Conservation (phyloP, 2,888 invertebrate species). For the Tuberolachnus salignus region DNA sequence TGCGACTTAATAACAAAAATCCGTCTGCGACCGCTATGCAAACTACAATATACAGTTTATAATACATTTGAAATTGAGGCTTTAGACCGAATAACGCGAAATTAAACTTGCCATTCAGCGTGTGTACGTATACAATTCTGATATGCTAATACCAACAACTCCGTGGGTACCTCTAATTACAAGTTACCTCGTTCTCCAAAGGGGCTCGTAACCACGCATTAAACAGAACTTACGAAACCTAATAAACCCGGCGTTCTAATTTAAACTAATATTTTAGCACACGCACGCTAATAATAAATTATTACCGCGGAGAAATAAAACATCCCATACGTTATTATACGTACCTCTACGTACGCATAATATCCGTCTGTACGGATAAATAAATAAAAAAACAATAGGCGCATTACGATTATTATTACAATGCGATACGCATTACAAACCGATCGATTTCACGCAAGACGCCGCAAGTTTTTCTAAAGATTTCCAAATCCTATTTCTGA, state of each 20-base stretch:
- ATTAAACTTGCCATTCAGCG: background rate
- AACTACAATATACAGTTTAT: background rate
- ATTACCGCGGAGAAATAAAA: background rate
- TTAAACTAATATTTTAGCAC: slow-evolving; percentile 12
- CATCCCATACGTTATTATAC: too few relatives aligned
- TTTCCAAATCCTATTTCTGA: too few relatives aligned
- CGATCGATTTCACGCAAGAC: too few relatives aligned
- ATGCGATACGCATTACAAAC: too few relatives aligned
- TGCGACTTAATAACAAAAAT: background rate
- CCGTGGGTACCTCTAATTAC: slow-evolving; percentile 16
- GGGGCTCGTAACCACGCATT: slow-evolving; percentile 7
- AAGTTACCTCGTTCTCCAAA: slow-evolving; percentile 8
- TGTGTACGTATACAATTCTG: background rate
- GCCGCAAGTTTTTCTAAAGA: too few relatives aligned
- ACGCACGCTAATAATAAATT: background rate
- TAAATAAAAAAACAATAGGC: too few relatives aligned
- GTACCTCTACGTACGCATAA: too few relatives aligned
- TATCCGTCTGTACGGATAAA: too few relatives aligned
- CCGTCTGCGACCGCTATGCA: background rate
- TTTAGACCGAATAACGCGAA: background rate
- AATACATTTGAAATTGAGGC: background rate
- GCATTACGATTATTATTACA: too few relatives aligned
- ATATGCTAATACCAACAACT: slow-evolving; percentile 18
- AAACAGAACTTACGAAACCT: slow-evolving; percentile 10
- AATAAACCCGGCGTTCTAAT: slow-evolving; percentile 5